Conservation (phyloP, 92 coral and sea anemone species). For the Paramuricea clavata region DNA sequence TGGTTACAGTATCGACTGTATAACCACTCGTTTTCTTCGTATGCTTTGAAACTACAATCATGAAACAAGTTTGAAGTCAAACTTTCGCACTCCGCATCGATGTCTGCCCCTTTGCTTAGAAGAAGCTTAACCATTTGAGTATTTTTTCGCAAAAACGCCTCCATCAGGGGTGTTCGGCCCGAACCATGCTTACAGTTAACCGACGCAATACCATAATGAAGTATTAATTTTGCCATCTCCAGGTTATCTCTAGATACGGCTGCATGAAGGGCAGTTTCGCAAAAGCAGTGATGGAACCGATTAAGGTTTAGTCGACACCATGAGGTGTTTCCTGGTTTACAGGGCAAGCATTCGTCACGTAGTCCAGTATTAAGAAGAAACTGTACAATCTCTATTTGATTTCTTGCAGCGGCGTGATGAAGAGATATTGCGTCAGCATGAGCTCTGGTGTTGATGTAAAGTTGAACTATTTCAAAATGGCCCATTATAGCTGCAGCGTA, state of each 20-base stretch:
- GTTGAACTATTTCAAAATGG: slow-evolving; percentile 58
- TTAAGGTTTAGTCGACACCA: background rate
- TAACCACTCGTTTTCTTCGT: background rate
- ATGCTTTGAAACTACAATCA: background rate
- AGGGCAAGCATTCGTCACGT: slow-evolving; percentile 55
- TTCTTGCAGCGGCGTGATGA: slow-evolving; percentile 77
- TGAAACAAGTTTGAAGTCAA: slow-evolving; percentile 29
- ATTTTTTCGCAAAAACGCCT: slow-evolving; percentile 68
- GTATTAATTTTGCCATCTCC: slow-evolving; percentile 54
- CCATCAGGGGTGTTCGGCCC: slow-evolving; percentile 77
- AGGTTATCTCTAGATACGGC: slow-evolving; percentile 62
- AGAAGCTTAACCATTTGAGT: slow-evolving; percentile 50
- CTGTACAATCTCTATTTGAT: slow-evolving; percentile 57
- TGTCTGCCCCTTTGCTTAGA: slow-evolving; percentile 53
- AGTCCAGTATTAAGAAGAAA: slow-evolving; percentile 54
- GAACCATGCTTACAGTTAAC: slow-evolving; percentile 64
- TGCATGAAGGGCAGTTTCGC: slow-evolving; percentile 77
- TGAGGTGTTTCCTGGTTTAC: background rate
- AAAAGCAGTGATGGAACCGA: slow-evolving; percentile 35
- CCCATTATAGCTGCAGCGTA: slow-evolving; percentile 76
- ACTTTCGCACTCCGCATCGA: slow-evolving; percentile 44
- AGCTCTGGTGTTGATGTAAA: slow-evolving; percentile 61
- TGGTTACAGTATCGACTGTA: slow-evolving; percentile 13
- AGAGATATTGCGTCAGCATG: slow-evolving; percentile 69
- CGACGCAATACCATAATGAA: slow-evolving; percentile 27